Conservation (phyloP, 2,888 invertebrate species). For the Drosophila flavopinicola region DNA sequence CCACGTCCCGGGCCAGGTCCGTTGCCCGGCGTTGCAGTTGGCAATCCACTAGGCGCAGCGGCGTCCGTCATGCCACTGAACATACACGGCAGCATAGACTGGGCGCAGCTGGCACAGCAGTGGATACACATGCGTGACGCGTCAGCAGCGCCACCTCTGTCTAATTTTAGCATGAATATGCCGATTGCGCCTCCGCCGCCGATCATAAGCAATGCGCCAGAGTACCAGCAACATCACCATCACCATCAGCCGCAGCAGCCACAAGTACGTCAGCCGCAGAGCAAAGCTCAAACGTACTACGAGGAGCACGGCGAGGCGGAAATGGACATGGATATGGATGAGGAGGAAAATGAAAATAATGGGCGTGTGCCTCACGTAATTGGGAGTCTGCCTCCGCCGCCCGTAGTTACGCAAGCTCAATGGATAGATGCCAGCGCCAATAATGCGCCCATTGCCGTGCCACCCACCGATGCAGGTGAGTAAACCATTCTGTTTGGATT, state of each 20-base stretch:
- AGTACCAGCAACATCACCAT: conserved; percentile 34
- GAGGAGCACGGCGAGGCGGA: conserved; percentile 93
- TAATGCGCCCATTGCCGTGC: conserved; percentile 9
- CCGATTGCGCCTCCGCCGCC: conserved; percentile 87
- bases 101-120: conserved; percentile 98
- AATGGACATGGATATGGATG: conserved; percentile 92
- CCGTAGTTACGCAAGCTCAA: conserved; percentile 66
- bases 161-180: conserved; percentile 83
- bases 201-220: conserved; percentile 67
- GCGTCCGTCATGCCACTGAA: conserved; percentile 52
- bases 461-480: conserved; percentile 41
- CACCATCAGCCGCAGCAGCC: conserved; percentile 31
- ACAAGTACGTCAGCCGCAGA: conserved; percentile 14
- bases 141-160: conserved; percentile 72
- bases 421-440: conserved; percentile 36
- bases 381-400: conserved; percentile 43
- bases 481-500: background rate
- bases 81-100: conserved; percentile 90
- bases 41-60: conserved; percentile 19
- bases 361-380: conserved; percentile 22
- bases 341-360: conserved; percentile 85
- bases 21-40: conserved; percentile 12
- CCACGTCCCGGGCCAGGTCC: conserved; percentile 26
- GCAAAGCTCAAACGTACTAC: conserved; percentile 29
- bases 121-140: conserved; percentile 96